Base-by-base conservation (phyloP, 2,113 vertebrate species). In the Syngnathus floridae region DNA sequence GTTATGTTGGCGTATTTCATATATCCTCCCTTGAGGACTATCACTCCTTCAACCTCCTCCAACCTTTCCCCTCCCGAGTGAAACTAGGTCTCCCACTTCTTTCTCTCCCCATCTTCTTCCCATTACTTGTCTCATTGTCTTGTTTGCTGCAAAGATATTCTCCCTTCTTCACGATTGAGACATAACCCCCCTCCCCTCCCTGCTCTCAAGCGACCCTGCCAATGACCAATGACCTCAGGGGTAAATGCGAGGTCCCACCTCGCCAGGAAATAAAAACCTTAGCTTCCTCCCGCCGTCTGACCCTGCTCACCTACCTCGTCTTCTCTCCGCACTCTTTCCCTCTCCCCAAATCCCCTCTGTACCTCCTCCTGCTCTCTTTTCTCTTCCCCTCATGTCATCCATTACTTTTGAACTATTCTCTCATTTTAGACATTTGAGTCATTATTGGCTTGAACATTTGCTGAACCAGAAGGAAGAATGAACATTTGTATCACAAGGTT, bases 251-350 rank as follows among this genome's bases (percentile, higher is more conserved):
- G 84, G 86, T 85, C 89, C 85, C 80, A 85, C 77, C 81, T 87
- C 84, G 82, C 85, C 86, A 78, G 83, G 77, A 90, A 90, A 90
- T 90, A 89, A 90, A 92, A 87, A 91, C 87, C 88, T 89, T 85
- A 86, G 76, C 79, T 79, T 83, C 81, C 78, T 89, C 81, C 76
- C 58, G 71, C 83, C 80, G 73, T 87, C 88, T 88, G 69, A 88
- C 85, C 88, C 80, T 48, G 64, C 74, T 87, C 82, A 84, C 84
- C 86, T 86, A 64, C 62, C 73, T 82, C 75, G 26, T 82, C 79
- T 82, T 74, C 68, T 70, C 67, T 74, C 26, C 71, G 68, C 66
- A 72, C 71, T 26, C 52, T 74, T 70, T 70, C 70, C 67, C 71
- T 80, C 72, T 81, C 71, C 75, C 74, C 64, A 72, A 75, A 84